Evolutionary conservation across 37 sponge, comb jelly and placozoan genomes (phyloP), one percentile per base, ranked within the genome.

Genomic region (Hormiphora californensis): DNA sequence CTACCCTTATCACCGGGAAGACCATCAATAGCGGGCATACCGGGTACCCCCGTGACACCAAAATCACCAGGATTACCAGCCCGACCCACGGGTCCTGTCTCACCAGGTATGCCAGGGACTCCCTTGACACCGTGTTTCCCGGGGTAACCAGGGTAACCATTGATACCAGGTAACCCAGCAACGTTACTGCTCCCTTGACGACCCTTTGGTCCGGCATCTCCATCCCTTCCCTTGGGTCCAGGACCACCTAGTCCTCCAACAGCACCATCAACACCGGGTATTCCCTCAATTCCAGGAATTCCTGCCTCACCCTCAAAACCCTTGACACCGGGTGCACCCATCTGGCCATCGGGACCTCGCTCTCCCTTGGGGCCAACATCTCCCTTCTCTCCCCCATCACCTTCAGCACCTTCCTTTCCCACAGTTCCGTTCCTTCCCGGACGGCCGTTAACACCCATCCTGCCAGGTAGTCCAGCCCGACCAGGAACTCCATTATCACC

Each of bases 381-480:
- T 2, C 87, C 87, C 9, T 21, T 23, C 4, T 57, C 63, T 37
- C 87, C 87, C 9, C 28, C 61, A 19, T 5, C 63, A 12, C 87
- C 87, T 28, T 61, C 39, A 4, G 4, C 44, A 33, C 87, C 87
- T 9, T 63, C 40, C 54, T 46, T 19, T 44, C 88, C 88, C 4
- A 49, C 15, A 0, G 27, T 32, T 21, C 51, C 55, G 51, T 38
- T 88, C 35, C 28, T 36, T 34, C 69, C 69, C 21, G 73, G 73
- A 43, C 55, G 37, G n/a, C 69, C 69, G 54, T 25, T 2, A 15
- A 32, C 37, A 15, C 69, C 69, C 8, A 35, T 33, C 35, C 28
- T 35, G 17, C 88, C 88, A 41, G 88, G 88, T 19, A 88, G 5
- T 37, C 43, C 88, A 32, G 73, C 1, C 73, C 39, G 15, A 15